Base-by-base conservation (phyloP, 2,888 invertebrate species). In the Entomobrya proxima region DNA sequence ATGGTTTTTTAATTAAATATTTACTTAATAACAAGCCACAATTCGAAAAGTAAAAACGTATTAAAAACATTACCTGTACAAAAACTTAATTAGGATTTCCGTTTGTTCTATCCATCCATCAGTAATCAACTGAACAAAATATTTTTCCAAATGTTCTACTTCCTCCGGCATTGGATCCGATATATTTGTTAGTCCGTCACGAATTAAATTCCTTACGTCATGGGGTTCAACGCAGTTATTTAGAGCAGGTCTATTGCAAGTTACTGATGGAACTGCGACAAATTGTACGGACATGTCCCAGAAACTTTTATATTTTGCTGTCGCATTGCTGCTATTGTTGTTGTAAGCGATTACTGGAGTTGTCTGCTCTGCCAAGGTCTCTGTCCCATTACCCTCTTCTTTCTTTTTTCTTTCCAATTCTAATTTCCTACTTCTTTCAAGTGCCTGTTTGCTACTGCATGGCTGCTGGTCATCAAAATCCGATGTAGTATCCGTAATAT, bases 371-470 rank as follows among this genome's bases (percentile, higher is more conserved):
- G 50, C 55, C 21, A 75, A 32, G 1, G 72, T 37, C 18, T 35
- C 47, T 1, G 18, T 1, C 15, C 1, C 1, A n/a, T 61, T 35
- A 24, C 0, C 2, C n/a, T 47, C 18, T 2, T 30, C 40, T 32
- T 44, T 9, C 24, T n/a, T 44, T 15, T 3, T 32, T 30, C 24
- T 75, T 30, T 67, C 18, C 18, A 47, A 47, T 37, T 79, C 84
- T 9, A 79, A 24, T 40, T 72, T 55, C 40, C 74, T 82, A 50
- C 74, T 76, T 6, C 88, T 64, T 30, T 88, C 86, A 3, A 88
- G 13, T 21, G 87, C 86, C 83, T 88, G 88, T 27, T 50, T 78
- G 52, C 87, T 87, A 7, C 82, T 78, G 64, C 88, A 88, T 0
- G 88, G 88, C 30, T 88, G 85, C 40, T 84, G 84, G 6, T 84